Conservation (phyloP, 2,888 invertebrate genomes). For the Amaurobius ferox region DNA sequence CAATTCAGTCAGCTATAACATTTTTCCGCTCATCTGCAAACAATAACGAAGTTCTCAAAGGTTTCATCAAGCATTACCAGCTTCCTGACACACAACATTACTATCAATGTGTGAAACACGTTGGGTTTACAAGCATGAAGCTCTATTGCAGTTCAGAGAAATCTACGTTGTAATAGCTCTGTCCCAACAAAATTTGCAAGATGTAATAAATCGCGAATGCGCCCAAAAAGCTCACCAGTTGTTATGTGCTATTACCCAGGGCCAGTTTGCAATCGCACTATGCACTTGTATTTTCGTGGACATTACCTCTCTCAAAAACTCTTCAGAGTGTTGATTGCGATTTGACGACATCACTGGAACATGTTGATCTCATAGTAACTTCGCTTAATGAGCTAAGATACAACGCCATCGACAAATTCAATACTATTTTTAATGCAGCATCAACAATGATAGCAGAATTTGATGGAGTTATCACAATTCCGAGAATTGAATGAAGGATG, state of each 20-base stretch:
- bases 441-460: background rate
- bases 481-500: background rate
- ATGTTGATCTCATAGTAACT: background rate
- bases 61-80: background rate
- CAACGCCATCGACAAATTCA: background rate
- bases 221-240: conserved; percentile 10
- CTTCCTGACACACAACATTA: background rate
- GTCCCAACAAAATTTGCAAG: conserved; percentile 1
- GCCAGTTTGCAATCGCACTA: background rate
- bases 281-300: background rate
- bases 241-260: conserved; percentile 11
- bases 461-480: background rate
- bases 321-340: background rate
- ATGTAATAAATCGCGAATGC: background rate
- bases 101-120: conserved; percentile 19
- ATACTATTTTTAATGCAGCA: background rate
- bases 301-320: conserved; percentile 3
- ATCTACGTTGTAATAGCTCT: background rate
- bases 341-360: background rate
- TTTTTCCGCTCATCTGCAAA: conserved; percentile 2
- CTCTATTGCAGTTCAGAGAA: background rate
- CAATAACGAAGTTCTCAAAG: background rate
- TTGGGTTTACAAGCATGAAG: conserved; percentile 1
- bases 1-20: background rate
- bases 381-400: background rate